Evolutionary conservation across 2,888 invertebrate genomes (phyloP), one percentile per base, ranked within the genome.

Genomic region (Acheta domesticus): DNA sequence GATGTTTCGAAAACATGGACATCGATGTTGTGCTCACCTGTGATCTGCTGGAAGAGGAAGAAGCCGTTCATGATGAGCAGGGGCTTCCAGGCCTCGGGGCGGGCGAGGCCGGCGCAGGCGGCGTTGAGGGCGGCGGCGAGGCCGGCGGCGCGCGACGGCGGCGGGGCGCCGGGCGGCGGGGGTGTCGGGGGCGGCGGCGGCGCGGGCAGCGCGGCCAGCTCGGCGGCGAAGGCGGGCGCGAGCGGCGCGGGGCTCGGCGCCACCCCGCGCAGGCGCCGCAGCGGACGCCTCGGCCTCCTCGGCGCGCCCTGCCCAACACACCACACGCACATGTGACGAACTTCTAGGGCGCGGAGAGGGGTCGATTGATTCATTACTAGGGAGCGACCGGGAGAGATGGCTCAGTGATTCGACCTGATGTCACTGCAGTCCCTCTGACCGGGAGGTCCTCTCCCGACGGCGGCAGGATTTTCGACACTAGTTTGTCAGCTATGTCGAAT

Each of bases 11-110:
- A n/a, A n/a, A n/a, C 23, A 23, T 2, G 23, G 23, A 2, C 2
- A 16, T 2, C 62, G 12, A 5, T 2, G 0, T 2, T 5, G 12
- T 62, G 12, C 62, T 62, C n/a, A 62, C 62, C 80, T 5, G 89
- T 87, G 82, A 90, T 89, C 84, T 91, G 91, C 83, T 91, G 90
- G 83, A 91, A 90, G 82, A 90, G 88, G 84, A 90, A 90, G 83
- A 86, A 90, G 0, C 84, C 82, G 4, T 88, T 82, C 83, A 90
- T 87, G 14, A 90, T 86, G 12, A 85, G 77, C 78, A 90, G 88
- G 0, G 90, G 90, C 78, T 88, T 86, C 76, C 87, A 84, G 1
- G 88, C 88, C 77, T 86, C 86, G 0, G 90, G 12, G 89, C 89
- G 89, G 3, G 87, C 86, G 20, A 86, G 82, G 16, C 88, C 86